A percentile compares a stretch with the other conserved stretches of the same genome.
Conservation (phyloP, 2,797 vertebrate genomes). For the Sciurus vulgaris region DNA sequence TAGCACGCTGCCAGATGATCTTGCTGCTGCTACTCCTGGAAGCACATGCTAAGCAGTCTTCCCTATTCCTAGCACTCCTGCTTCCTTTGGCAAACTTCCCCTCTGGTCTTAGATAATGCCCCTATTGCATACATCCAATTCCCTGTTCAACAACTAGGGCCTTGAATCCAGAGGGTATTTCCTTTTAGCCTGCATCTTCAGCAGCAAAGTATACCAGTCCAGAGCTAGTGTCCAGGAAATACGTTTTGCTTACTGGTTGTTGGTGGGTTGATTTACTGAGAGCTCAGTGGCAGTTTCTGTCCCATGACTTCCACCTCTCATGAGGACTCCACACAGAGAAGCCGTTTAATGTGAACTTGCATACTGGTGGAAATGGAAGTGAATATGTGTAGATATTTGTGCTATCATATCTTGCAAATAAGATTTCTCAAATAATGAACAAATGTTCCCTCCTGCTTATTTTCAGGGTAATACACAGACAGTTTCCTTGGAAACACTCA, state of each 20-base stretch:
- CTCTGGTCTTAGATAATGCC: background rate
- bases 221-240: background rate
- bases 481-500: slow-evolving; percentile 72
- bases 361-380: slow-evolving; percentile 14
- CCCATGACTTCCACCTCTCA: background rate
- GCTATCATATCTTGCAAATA: slow-evolving; percentile 60
- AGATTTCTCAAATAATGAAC: slow-evolving; percentile 57
- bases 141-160: background rate
- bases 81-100: background rate
- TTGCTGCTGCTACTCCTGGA: background rate
- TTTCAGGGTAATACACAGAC: slow-evolving; percentile 53
- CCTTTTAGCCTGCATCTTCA: background rate
- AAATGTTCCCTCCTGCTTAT: slow-evolving; percentile 65
- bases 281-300: background rate
- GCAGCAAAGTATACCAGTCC: background rate
- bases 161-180: background rate
- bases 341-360: slow-evolving; percentile 2
- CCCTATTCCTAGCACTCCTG: background rate
- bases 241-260: background rate
- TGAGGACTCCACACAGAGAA: background rate
- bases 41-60: background rate
- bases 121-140: background rate
- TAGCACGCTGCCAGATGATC: background rate
- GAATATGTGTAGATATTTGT: slow-evolving; percentile 46
- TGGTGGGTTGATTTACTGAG: background rate